Evolutionary conservation across 2,113 vertebrate genomes (phyloP).

Genomic region (Arenaria interpres): DNA sequence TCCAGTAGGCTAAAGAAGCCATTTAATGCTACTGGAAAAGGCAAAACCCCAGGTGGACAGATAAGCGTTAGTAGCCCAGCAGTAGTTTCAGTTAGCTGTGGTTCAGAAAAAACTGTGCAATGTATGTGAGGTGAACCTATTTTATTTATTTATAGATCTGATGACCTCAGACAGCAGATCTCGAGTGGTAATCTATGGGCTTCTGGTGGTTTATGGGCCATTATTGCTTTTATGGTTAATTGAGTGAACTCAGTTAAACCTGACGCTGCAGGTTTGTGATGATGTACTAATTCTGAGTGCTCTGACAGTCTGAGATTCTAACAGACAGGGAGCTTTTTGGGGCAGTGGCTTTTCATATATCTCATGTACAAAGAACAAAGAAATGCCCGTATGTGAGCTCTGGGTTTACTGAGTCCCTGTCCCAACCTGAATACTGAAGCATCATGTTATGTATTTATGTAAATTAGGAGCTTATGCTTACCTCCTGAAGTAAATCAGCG

Average conservation of each 20-base stretch:
- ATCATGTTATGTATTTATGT: background rate
- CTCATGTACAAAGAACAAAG: background rate
- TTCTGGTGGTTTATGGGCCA: background rate
- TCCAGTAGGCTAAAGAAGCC: background rate
- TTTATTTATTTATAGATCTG: background rate
- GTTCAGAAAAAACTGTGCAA: background rate
- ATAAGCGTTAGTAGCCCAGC: background rate
- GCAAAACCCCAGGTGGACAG: background rate
- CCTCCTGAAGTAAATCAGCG: slow-evolving; percentile 74
- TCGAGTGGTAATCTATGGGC: background rate
- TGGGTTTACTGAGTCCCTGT: background rate
- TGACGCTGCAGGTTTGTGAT: background rate
- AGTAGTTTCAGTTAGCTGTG: background rate
- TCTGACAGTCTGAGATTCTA: background rate
- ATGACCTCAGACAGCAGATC: background rate
- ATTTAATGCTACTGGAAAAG: background rate
- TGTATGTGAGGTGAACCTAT: background rate
- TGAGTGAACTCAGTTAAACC: background rate
- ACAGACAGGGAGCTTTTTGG: background rate
- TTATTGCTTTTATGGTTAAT: background rate
- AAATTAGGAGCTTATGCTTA: slow-evolving; percentile 11
- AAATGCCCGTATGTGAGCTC: background rate
- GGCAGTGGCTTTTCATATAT: background rate
- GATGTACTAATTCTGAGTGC: background rate
- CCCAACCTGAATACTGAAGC: background rate